Evolutionary conservation across 1,140 invertebrate genomes (phyloP).

Genomic region (Halotydeus destructor): DNA sequence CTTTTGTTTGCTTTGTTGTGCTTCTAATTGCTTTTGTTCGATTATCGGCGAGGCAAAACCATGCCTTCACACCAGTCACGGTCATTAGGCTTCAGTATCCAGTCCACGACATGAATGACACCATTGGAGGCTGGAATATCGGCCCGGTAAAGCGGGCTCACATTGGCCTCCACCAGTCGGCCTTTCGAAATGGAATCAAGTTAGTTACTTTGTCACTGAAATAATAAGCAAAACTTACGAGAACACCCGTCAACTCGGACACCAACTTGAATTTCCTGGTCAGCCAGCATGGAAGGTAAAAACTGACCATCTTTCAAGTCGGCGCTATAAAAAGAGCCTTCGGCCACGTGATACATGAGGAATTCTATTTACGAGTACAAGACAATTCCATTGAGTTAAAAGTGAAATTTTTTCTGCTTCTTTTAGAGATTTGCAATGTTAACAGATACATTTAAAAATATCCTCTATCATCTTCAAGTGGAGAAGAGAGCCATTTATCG

Average conservation of each 20-base stretch:
- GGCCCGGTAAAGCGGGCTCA: slow-evolving; percentile 19
- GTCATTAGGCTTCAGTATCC: slow-evolving; percentile 17
- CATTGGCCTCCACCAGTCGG: slow-evolving; percentile 19
- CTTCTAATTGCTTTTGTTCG: no score
- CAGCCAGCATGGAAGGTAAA: slow-evolving; percentile 16
- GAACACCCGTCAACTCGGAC: slow-evolving; percentile 19
- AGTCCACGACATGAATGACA: slow-evolving; percentile 33
- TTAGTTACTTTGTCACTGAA: slow-evolving; percentile 2
- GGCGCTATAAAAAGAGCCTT: slow-evolving; percentile 17
- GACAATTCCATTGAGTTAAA: no score
- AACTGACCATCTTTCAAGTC: slow-evolving; percentile 20
- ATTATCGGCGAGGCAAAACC: slow-evolving; percentile 7
- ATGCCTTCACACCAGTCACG: slow-evolving; percentile 17
- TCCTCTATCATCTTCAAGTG: no score
- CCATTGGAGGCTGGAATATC: slow-evolving; percentile 35
- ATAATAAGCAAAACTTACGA: slow-evolving; percentile 13
- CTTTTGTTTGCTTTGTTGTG: no score
- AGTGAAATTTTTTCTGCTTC: no score
- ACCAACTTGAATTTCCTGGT: slow-evolving; percentile 16
- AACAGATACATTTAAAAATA: no score
- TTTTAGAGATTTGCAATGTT: no score
- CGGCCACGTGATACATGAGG: slow-evolving; percentile 18
- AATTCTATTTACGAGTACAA: slow-evolving; percentile 18
- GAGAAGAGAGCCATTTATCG: no score
- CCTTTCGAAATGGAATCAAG: slow-evolving; percentile 13